Evolutionary conservation across 2,797 vertebrate species (phyloP).

Genomic region (Naso thynnoides): DNA sequence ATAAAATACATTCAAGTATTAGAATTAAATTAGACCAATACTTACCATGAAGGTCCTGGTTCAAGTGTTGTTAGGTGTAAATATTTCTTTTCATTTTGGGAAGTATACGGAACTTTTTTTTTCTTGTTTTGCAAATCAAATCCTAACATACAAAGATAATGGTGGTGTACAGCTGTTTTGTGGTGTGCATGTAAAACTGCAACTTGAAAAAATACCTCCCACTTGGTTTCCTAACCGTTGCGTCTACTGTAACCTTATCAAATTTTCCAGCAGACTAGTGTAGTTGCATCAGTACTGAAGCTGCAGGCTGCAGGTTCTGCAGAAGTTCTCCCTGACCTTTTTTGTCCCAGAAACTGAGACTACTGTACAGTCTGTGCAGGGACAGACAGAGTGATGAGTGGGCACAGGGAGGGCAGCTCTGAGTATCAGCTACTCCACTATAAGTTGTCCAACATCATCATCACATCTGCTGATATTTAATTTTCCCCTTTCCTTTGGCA

Average conservation of each 20-base stretch:
- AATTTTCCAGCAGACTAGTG: neutral
- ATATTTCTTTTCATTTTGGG: neutral
- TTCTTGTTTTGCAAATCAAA: conserved; percentile 16
- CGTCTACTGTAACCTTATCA: neutral
- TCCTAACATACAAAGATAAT: neutral
- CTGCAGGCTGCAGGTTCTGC: neutral
- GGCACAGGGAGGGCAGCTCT: neutral
- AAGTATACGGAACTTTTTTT: neutral
- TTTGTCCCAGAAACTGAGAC: neutral
- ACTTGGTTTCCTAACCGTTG: neutral
- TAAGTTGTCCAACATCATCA: neutral
- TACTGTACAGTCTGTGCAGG: neutral
- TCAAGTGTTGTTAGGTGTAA: neutral
- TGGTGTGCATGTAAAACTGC: neutral
- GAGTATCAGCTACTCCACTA: neutral
- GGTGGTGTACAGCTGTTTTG: neutral
- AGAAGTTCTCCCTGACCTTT: neutral
- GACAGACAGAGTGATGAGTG: neutral
- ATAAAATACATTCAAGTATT: neutral
- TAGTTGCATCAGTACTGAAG: neutral
- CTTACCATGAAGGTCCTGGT: neutral
- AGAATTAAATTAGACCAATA: neutral
- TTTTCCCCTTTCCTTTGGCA: neutral
- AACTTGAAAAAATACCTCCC: neutral
- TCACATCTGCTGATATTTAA: neutral